Base-by-base conservation (phyloP, 1,140 invertebrate species). In the Pseudachorutes palmiensis region DNA sequence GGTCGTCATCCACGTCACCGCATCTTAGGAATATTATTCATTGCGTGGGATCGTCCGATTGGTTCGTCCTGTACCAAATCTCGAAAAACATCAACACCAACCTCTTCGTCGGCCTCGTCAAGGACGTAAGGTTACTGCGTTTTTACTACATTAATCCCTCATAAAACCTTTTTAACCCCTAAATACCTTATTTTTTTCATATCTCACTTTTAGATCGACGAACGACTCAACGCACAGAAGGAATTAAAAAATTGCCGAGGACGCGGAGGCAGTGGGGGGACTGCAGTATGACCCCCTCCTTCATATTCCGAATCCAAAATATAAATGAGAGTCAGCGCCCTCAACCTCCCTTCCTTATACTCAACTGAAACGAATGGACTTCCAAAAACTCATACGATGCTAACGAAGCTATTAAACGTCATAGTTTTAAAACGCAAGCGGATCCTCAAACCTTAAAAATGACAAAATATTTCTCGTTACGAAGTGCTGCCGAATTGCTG, bases 51-150 rank as follows among this genome's bases (percentile, higher is more conserved):
- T 24, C 26, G 2, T 32, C 61, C 3, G 61, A 63, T 48, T 63
- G 61, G 61, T 63, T 63, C 61, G 33, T 63, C 26, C 33, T 63
- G 2, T 63, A 41, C 61, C 61, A 63, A 63, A 63, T 63, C 45
- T 24, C 26, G 5, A 63, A 63, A 45, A 63, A 63, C 29, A 41
- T 63, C 3, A 63, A 63, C 29, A 16, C 61, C n/a, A 36, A 28
- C 19, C 61, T 63, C 14, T 63, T 63, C 28, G 26, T 14, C 22
- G 33, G 33, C 5, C 32, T 63, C 14, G 31, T 63, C 41, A 26
- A 26, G 12, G 33, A 63, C 41, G 12, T 61, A 29, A 41, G 36
- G 5, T 19, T n/a, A n/a, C n/a, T n/a, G n/a, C n/a, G n/a, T n/a
- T n/a, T n/a, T n/a, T n/a, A n/a, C n/a, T n/a, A n/a, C n/a, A n/a